Conservation (phyloP, 2,888 invertebrate genomes). For the Drosophila setosimentum region DNA sequence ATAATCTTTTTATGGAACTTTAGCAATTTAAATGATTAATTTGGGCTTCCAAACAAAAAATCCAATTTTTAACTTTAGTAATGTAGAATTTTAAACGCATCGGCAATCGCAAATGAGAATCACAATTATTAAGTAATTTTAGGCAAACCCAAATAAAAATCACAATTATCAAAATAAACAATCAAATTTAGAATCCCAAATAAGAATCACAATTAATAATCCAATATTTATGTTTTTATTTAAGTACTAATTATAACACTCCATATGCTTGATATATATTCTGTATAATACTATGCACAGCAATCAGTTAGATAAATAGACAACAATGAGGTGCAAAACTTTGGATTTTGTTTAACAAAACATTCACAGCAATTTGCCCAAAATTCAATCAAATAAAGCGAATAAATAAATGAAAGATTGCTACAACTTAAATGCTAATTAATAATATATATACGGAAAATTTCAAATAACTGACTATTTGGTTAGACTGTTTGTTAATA, state of each 20-base stretch:
- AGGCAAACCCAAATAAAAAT: neutral
- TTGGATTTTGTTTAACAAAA: conserved; percentile 50
- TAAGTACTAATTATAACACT: conserved; percentile 62
- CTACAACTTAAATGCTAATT: conserved; percentile 77
- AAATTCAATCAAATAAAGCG: conserved; percentile 49
- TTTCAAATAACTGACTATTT: conserved; percentile 56
- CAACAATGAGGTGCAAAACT: conserved; percentile 57
- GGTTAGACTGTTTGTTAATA: conserved; percentile 47
- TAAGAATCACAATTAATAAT: neutral
- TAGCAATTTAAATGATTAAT: neutral
- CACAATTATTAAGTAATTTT: conserved; percentile 5
- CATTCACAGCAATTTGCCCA: conserved; percentile 54
- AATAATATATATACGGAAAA: conserved; percentile 54
- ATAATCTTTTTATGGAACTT: conserved; percentile 5
- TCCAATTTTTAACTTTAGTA: neutral
- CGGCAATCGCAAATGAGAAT: neutral
- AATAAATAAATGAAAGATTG: conserved; percentile 60
- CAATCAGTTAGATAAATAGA: conserved; percentile 36
- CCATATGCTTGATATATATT: conserved; percentile 28
- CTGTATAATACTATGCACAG: conserved; percentile 70
- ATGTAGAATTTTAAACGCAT: neutral
- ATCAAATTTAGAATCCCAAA: too few species aligned
- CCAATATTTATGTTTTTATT: conserved; percentile 48
- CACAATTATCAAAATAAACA: too few species aligned
- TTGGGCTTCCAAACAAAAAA: neutral